Conservation (phyloP, 2,888 invertebrate species). For the Sabellastarte sp. region DNA sequence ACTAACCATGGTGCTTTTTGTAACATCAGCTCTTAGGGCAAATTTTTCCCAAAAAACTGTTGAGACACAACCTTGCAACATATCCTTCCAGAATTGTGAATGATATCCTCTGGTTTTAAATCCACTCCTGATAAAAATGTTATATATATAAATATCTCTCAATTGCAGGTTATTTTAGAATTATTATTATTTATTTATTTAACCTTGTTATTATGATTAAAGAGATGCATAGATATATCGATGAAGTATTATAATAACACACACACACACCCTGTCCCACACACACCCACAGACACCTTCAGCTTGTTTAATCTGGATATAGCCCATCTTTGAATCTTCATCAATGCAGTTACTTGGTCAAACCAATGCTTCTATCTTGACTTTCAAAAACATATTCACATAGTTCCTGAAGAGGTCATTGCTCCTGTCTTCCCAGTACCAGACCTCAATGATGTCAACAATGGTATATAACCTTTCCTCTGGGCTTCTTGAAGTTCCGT, state of each 20-base stretch:
- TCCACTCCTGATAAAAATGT: too few species aligned
- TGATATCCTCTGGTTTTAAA: conserved; percentile 25
- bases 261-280: too few species aligned
- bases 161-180: too few species aligned
- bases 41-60: conserved; percentile 36
- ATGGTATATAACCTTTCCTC: not conserved
- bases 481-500: not conserved
- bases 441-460: not conserved
- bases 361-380: conserved; percentile 30
- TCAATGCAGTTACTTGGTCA: conserved; percentile 24
- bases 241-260: too few species aligned
- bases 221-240: too few species aligned
- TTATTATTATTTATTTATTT: too few species aligned
- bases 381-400: conserved; percentile 34
- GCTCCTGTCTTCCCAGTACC: conserved; percentile 6
- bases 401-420: conserved; percentile 38
- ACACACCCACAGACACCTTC: too few species aligned
- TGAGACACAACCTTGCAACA: conserved; percentile 29
- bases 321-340: conserved; percentile 26
- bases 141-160: too few species aligned
- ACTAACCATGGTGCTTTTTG: not conserved
- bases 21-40: conserved; percentile 12
- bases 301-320: conserved; percentile 23
- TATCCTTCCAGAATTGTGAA: conserved; percentile 26
- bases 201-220: too few species aligned